Evolutionary conservation across 2,113 vertebrate species (phyloP).

Genomic region (Helogale parvula): DNA sequence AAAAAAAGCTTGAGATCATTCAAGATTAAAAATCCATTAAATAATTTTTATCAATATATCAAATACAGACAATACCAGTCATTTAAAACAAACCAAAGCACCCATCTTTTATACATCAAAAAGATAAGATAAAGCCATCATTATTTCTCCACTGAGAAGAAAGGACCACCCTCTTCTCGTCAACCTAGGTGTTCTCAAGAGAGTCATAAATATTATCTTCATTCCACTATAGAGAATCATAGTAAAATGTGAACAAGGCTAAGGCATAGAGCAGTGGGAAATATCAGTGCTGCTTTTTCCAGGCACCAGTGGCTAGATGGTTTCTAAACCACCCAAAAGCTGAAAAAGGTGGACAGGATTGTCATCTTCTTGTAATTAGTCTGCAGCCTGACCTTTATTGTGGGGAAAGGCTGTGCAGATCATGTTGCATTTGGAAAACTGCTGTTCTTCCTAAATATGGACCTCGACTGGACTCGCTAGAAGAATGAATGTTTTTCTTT

Average conservation of each 20-base stretch:
- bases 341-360: not conserved
- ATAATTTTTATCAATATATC: not conserved
- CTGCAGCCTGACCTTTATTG: not conserved
- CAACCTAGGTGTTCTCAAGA: not conserved
- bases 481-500: not conserved
- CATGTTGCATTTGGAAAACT: not conserved
- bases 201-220: not conserved
- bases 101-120: not conserved
- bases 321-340: not conserved
- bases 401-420: no score
- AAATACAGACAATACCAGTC: not conserved
- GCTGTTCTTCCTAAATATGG: not conserved
- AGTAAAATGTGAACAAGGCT: not conserved
- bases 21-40: conserved; percentile 1
- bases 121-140: not conserved
- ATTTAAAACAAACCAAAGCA: not conserved
- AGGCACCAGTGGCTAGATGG: not conserved
- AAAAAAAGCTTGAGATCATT: not conserved
- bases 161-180: not conserved
- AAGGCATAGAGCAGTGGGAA: not conserved
- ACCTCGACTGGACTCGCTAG: not conserved
- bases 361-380: not conserved
- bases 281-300: not conserved
- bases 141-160: not conserved
- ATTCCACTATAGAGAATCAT: not conserved